Conservation (phyloP, 2,797 vertebrate genomes). For the Carcharodon carcharias region DNA sequence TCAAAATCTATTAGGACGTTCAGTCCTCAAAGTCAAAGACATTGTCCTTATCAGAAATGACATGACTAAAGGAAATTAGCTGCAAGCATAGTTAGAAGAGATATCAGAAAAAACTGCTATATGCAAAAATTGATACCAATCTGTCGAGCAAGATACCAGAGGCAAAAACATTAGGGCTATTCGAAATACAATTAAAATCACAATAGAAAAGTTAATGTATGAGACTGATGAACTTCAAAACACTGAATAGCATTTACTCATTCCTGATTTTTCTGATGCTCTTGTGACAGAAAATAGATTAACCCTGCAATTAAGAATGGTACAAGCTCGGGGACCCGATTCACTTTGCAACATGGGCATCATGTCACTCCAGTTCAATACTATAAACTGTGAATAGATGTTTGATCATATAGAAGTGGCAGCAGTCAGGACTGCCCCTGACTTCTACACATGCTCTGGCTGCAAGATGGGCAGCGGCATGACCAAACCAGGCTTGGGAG, state of each 20-base stretch:
- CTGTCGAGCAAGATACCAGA: constrained; percentile 10
- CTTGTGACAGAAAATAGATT: background rate
- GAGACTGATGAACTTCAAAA: background rate
- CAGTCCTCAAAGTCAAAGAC: background rate
- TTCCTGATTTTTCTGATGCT: background rate
- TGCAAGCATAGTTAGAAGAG: background rate
- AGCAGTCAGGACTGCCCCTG: background rate
- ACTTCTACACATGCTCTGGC: background rate
- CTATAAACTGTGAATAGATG: background rate
- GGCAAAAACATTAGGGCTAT: constrained; percentile 11
- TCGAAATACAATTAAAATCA: background rate
- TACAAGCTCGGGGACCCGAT: background rate
- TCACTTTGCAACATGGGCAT: background rate
- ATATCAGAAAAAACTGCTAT: background rate
- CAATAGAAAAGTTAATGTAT: background rate
- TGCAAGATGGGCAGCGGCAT: too few relatives aligned
- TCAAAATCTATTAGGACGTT: background rate
- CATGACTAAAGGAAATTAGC: background rate
- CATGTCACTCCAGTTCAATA: background rate
- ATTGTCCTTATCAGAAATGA: constrained; percentile 10
- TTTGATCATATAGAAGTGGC: background rate
- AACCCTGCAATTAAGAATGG: background rate
- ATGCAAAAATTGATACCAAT: constrained; percentile 7
- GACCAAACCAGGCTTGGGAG: too few relatives aligned
- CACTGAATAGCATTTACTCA: background rate